Evolutionary conservation across 2,797 vertebrate species (phyloP).

Genomic region (Argentina silus): DNA sequence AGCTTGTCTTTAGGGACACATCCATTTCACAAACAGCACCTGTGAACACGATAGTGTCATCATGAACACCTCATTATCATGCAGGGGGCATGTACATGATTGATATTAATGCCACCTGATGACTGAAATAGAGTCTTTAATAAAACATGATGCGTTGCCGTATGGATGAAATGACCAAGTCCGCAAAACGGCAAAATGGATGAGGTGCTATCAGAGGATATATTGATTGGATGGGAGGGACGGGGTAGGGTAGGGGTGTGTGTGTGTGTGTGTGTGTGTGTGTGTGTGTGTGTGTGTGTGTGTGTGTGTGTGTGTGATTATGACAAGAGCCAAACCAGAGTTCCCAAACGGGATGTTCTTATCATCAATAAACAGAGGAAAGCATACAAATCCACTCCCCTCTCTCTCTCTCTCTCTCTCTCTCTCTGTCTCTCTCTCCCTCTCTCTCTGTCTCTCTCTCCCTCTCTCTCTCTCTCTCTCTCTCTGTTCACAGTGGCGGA

Average conservation of each 20-base stretch:
- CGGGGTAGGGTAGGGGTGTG: too few species aligned
- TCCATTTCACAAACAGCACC: background rate
- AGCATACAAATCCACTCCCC: background rate
- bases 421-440: too few species aligned
- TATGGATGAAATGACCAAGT: background rate
- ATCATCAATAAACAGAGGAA: too few species aligned
- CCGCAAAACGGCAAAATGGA: background rate
- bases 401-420: too few species aligned
- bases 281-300: too few species aligned
- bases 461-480: too few species aligned
- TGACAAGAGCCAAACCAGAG: too few species aligned
- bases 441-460: too few species aligned
- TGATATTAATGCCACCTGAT: background rate
- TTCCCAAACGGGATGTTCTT: too few species aligned
- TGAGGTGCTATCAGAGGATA: background rate
- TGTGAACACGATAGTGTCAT: background rate
- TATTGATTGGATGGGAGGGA: background rate
- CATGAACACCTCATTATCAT: background rate
- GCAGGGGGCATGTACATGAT: background rate
- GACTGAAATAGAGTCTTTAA: background rate
- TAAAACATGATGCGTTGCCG: background rate
- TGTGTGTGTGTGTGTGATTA: too few species aligned
- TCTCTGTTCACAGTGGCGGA: background rate
- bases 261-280: too few species aligned
- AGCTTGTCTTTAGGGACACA: background rate